Evolutionary conservation across 1,140 invertebrate genomes (phyloP).

Genomic region (Triops cancriformis): DNA sequence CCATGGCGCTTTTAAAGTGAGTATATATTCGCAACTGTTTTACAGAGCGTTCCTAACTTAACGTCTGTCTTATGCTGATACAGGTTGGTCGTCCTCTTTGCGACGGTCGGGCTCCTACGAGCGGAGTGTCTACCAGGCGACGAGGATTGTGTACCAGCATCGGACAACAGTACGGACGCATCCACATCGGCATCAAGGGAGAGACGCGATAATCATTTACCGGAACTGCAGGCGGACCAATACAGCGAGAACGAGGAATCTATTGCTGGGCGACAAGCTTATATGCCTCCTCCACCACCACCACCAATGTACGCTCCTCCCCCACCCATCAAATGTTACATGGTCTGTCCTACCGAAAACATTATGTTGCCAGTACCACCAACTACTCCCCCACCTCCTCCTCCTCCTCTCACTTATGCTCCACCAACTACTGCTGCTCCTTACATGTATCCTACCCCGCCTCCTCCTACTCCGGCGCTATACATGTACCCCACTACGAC

Average conservation of each 20-base stretch:
- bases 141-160: neutral
- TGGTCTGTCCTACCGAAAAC: constrained; percentile 7
- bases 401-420: neutral
- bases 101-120: neutral
- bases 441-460: neutral
- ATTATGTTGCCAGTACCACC: neutral
- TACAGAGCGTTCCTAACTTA: neutral
- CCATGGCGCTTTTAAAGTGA: neutral
- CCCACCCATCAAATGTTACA: neutral
- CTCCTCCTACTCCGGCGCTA: neutral
- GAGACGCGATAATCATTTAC: neutral
- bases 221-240: neutral
- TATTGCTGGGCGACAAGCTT: neutral
- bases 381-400: neutral
- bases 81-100: neutral
- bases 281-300: neutral
- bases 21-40: neutral
- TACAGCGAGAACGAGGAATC: neutral
- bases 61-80: neutral
- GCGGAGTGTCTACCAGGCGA: neutral
- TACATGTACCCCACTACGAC: neutral
- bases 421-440: neutral
- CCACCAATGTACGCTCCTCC: neutral
- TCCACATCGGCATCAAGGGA: neutral
- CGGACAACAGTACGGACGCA: neutral